phyloP scores from a whole-genome alignment of 2,888 invertebrate species.

The Drosophila anomelani region DNA sequence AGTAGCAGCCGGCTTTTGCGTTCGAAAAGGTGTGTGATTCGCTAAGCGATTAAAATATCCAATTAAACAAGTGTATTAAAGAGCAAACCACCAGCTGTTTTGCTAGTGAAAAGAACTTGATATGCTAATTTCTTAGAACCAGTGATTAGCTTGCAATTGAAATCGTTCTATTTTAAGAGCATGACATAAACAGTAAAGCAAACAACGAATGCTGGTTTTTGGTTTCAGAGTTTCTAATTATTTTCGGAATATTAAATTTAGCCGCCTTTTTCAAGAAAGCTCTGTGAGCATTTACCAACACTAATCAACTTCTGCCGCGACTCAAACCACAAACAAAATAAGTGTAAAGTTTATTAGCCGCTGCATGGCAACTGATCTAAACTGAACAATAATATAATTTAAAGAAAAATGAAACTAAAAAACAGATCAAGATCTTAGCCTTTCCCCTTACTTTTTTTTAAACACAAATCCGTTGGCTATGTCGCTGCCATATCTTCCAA shows the following conservation, averaged over 20 bases:
- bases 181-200: not conserved
- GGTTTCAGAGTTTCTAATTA: not conserved
- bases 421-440: too few species aligned
- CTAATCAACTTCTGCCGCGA: not conserved
- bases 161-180: not conserved
- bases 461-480: too few species aligned
- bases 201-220: not conserved
- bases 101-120: slow-evolving; percentile 10
- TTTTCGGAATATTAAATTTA: not conserved
- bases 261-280: not conserved
- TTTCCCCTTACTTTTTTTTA: too few species aligned
- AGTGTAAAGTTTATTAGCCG: too few species aligned
- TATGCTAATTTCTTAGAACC: slow-evolving; percentile 14
- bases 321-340: not conserved
- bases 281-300: not conserved
- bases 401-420: too few species aligned
- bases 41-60: slow-evolving; percentile 17
- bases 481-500: too few species aligned
- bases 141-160: not conserved
- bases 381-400: too few species aligned
- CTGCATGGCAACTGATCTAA: too few species aligned
- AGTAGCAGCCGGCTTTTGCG: slow-evolving; percentile 55
- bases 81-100: slow-evolving; percentile 13
- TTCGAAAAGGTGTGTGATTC: slow-evolving; percentile 57
- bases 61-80: slow-evolving; percentile 17